Evolutionary conservation across 2,888 invertebrate species (phyloP).

Genomic region (Xylophagus ater): DNA sequence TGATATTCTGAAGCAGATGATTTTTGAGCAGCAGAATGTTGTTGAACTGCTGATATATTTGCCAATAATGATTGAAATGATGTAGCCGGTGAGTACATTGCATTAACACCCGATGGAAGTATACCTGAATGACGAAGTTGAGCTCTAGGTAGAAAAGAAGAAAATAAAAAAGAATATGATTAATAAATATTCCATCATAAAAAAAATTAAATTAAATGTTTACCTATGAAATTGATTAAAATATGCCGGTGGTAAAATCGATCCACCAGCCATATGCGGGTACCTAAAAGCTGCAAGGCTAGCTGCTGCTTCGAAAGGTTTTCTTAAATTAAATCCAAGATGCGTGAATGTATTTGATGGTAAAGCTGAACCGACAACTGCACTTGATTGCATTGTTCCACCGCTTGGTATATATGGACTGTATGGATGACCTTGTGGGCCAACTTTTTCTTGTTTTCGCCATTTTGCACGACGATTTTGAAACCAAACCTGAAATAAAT

Average conservation of each 20-base stretch:
- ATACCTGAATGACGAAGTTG: slow-evolving; percentile 51
- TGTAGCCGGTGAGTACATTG: slow-evolving; percentile 45
- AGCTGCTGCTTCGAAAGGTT: slow-evolving; percentile 55
- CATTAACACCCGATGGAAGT: slow-evolving; percentile 50
- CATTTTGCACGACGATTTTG: slow-evolving; percentile 87
- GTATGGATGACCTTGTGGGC: slow-evolving; percentile 82
- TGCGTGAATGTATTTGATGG: slow-evolving; percentile 69
- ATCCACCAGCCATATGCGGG: slow-evolving; percentile 44
- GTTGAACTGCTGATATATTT: slow-evolving; percentile 56
- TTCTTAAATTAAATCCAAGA: slow-evolving; percentile 62
- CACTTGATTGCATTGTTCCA: slow-evolving; percentile 48
- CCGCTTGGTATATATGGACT: slow-evolving; percentile 66
- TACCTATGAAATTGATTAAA: slow-evolving; percentile 45
- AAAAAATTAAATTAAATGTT: slow-evolving; percentile 9
- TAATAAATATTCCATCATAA: not conserved
- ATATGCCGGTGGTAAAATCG: slow-evolving; percentile 48
- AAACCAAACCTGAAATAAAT: slow-evolving; percentile 73
- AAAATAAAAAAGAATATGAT: slow-evolving; percentile 1
- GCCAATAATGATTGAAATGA: slow-evolving; percentile 81
- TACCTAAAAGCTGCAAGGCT: slow-evolving; percentile 62
- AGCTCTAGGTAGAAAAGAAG: slow-evolving; percentile 38
- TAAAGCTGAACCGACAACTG: slow-evolving; percentile 60
- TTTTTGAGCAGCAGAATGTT: slow-evolving; percentile 36
- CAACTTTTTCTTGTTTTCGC: slow-evolving; percentile 88
- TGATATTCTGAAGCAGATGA: slow-evolving; percentile 1